Evolutionary conservation across 2,888 invertebrate genomes (phyloP), one percentile per base, ranked within the genome.

Genomic region (Cordilura impudica): DNA sequence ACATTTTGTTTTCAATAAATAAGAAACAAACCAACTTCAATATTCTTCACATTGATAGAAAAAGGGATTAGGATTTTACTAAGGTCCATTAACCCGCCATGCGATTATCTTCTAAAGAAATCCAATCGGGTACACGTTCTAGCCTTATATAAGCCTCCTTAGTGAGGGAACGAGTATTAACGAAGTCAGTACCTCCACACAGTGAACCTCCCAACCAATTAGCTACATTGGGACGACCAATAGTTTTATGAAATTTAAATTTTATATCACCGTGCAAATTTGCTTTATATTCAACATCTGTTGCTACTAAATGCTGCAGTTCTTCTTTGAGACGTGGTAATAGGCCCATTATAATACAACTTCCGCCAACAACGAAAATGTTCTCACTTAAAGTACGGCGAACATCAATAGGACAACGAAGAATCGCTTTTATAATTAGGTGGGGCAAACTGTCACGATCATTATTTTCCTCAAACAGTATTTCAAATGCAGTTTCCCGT

Each of bases 121-220:
- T 92, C 97, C 97, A 97, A 90, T 97, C 97, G 2, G 95, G 95
- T 65, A 97, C 92, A 72, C 93, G 91, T 51, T 93, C 93, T 75
- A 91, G 91, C 84, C 93, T 93, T 76, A 93, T 90, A 90, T 95
- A 98, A 63, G 90, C 91, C 84, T 98, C 97, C 82, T 95, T 93
- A 0, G 94, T 91, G 49, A 96, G 88, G 10, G 95, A 95, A 51
- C 95, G 92, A 69, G 93, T 92, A 35, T 92, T 91, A 31, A 96
- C 90, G 76, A 94, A 92, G 85, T 95, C 95, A 1, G 95, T 94
- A 35, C 94, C 93, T 53, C 95, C 95, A 87, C 95, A 94, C 82
- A 96, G 93, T 7, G 95, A 93, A 67, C 94, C 95, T 88, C 98
- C 98, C 26, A 96, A 90, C 98, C 98, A 98, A 43, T 95, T 94